Conservation (phyloP, 2,888 invertebrate genomes). For the Tetranychus piercei region DNA sequence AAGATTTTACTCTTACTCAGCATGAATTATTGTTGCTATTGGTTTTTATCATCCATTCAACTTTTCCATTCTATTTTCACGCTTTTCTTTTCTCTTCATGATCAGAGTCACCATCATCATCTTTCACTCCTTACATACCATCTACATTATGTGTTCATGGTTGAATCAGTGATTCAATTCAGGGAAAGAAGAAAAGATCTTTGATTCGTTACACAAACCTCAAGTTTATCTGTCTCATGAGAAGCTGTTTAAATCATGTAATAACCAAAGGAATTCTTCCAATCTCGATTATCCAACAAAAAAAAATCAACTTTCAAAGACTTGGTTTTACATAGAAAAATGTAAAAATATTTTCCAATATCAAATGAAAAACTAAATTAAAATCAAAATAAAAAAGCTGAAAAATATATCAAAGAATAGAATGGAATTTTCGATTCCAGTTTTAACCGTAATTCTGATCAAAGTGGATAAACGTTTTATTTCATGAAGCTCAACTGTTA, state of each 20-base stretch:
- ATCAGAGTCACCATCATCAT: not conserved
- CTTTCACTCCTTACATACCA: not conserved
- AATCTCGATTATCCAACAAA: too few relatives aligned
- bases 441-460: too few relatives aligned
- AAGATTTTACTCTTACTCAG: constrained; percentile 1
- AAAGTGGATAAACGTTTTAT: too few relatives aligned
- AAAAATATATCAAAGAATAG: too few relatives aligned
- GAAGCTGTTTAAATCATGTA: not conserved
- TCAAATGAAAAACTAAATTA: too few relatives aligned
- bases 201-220: not conserved
- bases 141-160: not conserved
- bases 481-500: too few relatives aligned
- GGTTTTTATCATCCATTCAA: not conserved
- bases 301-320: not conserved
- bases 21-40: not conserved
- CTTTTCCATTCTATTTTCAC: not conserved
- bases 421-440: too few relatives aligned
- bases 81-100: not conserved
- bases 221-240: not conserved
- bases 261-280: not conserved
- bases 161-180: not conserved
- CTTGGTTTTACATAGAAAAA: too few relatives aligned
- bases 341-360: too few relatives aligned
- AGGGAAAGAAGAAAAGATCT: not conserved
- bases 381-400: too few relatives aligned